Base-by-base conservation (phyloP, 2,113 vertebrate species). In the Eudyptes chrysolophus region DNA sequence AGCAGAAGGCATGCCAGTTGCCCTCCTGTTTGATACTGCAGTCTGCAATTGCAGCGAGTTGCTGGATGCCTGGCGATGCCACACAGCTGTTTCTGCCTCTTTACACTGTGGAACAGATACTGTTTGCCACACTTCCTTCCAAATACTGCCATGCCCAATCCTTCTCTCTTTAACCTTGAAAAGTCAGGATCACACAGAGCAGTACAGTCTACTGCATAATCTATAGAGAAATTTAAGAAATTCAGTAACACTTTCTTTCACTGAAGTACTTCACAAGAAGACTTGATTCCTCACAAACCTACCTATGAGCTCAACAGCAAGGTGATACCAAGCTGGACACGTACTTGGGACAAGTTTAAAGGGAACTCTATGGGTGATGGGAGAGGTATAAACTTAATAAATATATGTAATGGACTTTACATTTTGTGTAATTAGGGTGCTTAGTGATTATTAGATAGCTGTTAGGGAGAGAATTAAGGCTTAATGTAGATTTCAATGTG, bases 161-260 rank as follows among this genome's bases (percentile, higher is more conserved):
- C 22, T 42, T 36, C 46, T 84, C 9, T 89, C 51, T 89, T 88
- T 95, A 77, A 89, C 84, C 83, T 95, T 95, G 93, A 91, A 81
- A 96, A 94, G 9, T 81, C 34, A 84, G 32, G n/a, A 70, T 74
- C 21, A 40, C n/a, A 40, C 14, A 84, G 44, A 72, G 24, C 40
- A 65, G 20, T 70, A 38, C 15, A 38, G 84, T 69, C 22, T 60
- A 29, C 52, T 92, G 34, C 46, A 30, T 46, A 92, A 76, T 40
- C 26, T 26, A 30, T 2, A 61, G 19, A 54, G 34, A 82, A 75
- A 71, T 54, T 29, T 64, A 51, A 83, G 40, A 36, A 64, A 65
- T 52, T 4, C 3, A 15, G 12, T 20, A 61, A 6, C 14, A 11
- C 13, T 72, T 69, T 65, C 9, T 79, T 84, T 83, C 21, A 8